These are phyloP conservation scores for Saguinus imperator DNA, from an alignment of 2,113 vertebrate species.

Conservation along the genomic window DNA sequence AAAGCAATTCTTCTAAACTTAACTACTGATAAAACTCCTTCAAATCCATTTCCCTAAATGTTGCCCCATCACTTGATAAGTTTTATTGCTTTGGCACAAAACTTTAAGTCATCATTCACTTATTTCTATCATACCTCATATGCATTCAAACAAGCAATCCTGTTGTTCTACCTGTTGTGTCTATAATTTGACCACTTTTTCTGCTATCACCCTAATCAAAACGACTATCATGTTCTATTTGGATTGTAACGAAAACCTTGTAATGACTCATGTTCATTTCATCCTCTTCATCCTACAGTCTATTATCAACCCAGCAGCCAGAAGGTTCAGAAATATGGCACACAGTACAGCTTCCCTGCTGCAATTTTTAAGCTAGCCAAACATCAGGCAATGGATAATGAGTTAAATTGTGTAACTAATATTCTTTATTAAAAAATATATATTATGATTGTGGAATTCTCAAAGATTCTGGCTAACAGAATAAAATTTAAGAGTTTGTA, in stretches of 20 bases:
- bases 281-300: not conserved
- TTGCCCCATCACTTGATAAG: not conserved
- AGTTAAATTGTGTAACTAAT: not conserved
- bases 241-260: not conserved
- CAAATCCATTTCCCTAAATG: not conserved
- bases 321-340: not conserved
- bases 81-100: not conserved
- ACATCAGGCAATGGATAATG: not conserved
- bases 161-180: not conserved
- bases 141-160: not conserved
- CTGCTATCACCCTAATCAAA: not conserved
- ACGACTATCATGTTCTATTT: not conserved
- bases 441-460: not conserved
- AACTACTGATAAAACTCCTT: not conserved
- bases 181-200: not conserved
- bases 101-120: not conserved
- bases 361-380: not conserved
- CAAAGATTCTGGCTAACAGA: not conserved
- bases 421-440: not conserved
- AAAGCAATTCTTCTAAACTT: not conserved
- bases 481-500: not conserved
- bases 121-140: not conserved
- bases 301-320: not conserved
- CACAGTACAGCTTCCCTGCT: not conserved
- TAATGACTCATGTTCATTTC: not conserved